Percentiles rank a stretch among this genome's conserved stretches.
phyloP scores from a whole-genome alignment of 2,797 vertebrate species.

The Anguilla anguilla region DNA sequence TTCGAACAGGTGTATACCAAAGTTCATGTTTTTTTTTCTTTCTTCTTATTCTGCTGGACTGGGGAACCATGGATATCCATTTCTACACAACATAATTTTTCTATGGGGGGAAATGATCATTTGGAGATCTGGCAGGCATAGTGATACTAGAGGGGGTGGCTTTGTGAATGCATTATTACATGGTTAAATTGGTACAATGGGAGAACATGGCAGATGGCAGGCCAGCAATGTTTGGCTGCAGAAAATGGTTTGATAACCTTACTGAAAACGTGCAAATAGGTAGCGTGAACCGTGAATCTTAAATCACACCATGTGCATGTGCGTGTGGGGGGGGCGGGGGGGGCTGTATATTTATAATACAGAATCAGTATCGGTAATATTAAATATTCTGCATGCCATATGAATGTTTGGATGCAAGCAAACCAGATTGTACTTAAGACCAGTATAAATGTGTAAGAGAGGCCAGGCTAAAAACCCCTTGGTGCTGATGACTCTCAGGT shows the following conservation, averaged over 20 bases:
- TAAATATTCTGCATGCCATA: too few relatives aligned
- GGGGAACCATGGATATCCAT: not conserved
- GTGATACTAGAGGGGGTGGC: not conserved
- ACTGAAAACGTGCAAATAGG: not conserved
- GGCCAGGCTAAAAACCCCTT: not conserved
- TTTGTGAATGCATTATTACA: constrained; percentile 8
- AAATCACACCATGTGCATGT: too few relatives aligned
- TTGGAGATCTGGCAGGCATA: not conserved
- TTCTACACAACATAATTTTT: constrained; percentile 1
- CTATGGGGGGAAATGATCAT: not conserved
- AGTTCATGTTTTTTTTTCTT: not conserved
- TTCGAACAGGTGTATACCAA: constrained; percentile 10
- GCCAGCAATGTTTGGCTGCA: constrained; percentile 5
- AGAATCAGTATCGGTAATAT: too few relatives aligned
- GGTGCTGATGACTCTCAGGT: not conserved
- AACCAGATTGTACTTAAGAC: too few relatives aligned
- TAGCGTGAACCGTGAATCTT: too few relatives aligned
- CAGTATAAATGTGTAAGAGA: not conserved
- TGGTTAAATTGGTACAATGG: not conserved
- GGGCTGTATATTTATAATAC: too few relatives aligned
- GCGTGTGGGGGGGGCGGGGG: too few relatives aligned
- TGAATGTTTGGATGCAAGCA: too few relatives aligned
- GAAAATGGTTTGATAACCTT: not conserved
- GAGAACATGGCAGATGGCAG: constrained; percentile 2
- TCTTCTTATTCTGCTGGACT: not conserved